Conservation (phyloP, 2,113 vertebrate genomes). For the Bucco capensis region DNA sequence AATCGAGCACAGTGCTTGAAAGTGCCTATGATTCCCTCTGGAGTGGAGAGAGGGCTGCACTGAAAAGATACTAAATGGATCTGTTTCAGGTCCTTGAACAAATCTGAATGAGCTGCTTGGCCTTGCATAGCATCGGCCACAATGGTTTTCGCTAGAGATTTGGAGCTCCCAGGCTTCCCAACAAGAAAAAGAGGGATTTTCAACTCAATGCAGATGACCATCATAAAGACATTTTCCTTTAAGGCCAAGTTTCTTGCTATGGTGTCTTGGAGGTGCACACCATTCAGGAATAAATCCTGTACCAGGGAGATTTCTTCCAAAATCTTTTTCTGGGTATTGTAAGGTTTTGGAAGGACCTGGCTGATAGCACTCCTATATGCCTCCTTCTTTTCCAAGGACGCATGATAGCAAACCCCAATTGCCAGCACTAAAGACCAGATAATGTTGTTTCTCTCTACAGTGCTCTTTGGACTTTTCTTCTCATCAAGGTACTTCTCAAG, state of each 20-base stretch:
- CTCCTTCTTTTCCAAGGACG: constrained; percentile 84
- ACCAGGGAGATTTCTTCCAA: constrained; percentile 81
- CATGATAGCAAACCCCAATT: constrained; percentile 89
- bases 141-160: constrained; percentile 94
- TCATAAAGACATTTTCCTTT: constrained; percentile 98
- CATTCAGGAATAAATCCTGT: constrained; percentile 87
- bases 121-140: constrained; percentile 97
- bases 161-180: constrained; percentile 96
- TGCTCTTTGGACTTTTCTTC: not conserved
- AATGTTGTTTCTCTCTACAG: constrained; percentile 41
- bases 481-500: constrained; percentile 50
- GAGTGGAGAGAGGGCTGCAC: constrained; percentile 96
- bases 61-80: constrained; percentile 94
- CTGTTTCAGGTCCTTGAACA: constrained; percentile 89
- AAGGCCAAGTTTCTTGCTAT: constrained; percentile 91
- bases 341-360: constrained; percentile 67
- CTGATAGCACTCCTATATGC: constrained; percentile 77
- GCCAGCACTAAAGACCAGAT: constrained; percentile 89
- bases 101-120: constrained; percentile 82
- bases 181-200: constrained; percentile 94
- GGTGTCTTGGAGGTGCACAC: constrained; percentile 79
- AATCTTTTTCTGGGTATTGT: constrained; percentile 61
- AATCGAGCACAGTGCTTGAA: constrained; percentile 95
- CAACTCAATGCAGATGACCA: constrained; percentile 94
- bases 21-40: constrained; percentile 93